phyloP scores from a whole-genome alignment of 1,140 invertebrate species.

The Schlechtendalia chinensis region DNA sequence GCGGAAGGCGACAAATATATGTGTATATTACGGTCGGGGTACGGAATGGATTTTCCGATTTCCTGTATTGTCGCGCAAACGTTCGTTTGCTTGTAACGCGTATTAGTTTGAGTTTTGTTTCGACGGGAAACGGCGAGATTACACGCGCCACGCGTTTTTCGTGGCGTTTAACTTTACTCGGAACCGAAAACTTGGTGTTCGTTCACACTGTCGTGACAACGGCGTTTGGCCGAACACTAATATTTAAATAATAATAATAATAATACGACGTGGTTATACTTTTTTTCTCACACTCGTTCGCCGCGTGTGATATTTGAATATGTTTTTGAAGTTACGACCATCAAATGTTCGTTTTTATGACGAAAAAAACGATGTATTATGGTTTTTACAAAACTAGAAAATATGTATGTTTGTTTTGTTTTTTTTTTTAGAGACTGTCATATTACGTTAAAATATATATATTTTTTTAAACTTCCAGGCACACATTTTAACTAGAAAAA shows the following conservation, averaged over 20 bases:
- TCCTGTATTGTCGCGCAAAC: neutral
- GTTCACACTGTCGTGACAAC: neutral
- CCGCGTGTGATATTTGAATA: neutral
- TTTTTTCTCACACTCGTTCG: conserved; percentile 14
- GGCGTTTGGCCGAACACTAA: neutral
- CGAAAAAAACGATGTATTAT: neutral
- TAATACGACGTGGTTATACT: too few species aligned
- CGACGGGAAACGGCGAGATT: neutral
- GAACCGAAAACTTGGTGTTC: neutral
- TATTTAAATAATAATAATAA: conserved; percentile 11
- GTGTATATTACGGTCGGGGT: too few species aligned
- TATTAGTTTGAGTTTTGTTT: neutral
- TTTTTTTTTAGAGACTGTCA: too few species aligned
- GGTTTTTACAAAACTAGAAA: neutral
- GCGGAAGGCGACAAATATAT: too few species aligned
- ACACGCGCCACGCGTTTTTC: conserved; percentile 1
- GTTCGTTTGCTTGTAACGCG: neutral
- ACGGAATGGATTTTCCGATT: neutral
- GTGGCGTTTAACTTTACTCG: neutral
- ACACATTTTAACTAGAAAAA: too few species aligned
- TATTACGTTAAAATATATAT: too few species aligned
- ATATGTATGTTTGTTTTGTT: too few species aligned
- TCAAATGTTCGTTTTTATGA: neutral
- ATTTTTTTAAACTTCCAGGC: too few species aligned
- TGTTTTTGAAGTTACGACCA: neutral